Evolutionary conservation across 2,888 invertebrate species (phyloP), one percentile per base, ranked within the genome.

Genomic region (Melipona bicolor): DNA sequence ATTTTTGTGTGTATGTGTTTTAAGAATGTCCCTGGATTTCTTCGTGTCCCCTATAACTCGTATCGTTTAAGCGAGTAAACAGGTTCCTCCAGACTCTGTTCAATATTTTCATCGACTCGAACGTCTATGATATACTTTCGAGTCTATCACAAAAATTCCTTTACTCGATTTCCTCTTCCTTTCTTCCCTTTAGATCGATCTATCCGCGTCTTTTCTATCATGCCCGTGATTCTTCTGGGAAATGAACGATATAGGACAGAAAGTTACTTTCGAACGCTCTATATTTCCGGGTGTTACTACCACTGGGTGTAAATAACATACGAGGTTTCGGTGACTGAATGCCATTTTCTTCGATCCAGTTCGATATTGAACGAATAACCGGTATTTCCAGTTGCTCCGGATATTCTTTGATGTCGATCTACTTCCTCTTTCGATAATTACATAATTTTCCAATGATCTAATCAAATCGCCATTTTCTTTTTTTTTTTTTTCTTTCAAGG

Each of bases 311-410:
- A 71, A 73, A 76, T 80, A 80, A 64, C 68, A 17, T 9, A 24
- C n/a, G 49, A 62, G 49, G 74, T 49, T 73, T 83, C n/a, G n/a
- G 32, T 64, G 19, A 50, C 19, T 32, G 32, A 50, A 56, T 36
- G 27, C 27, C 17, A 56, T 56, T 56, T 56, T 56, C 56, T n/a
- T 36, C 52, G 72, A 61, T 69, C 52, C 49, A 32, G 52, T 67
- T 24, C 52, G 70, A 62, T 71, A 9, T 43, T 43, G 43, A 43
- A 43, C 67, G 52, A 70, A 36, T 3, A 21, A 83, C 79, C 56
- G 52, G 77, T 77, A 74, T 74, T 77, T 79, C 75, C 67, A 65
- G 73, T 56, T 59, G 32, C 27, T 50, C 79, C 32, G 27, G 71
- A 70, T 59, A 50, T 4, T 67, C 61, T 65, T 24, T 17, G 71